Base-by-base conservation (phyloP, 2,113 vertebrate genomes). In the Heterochromis multidens region DNA sequence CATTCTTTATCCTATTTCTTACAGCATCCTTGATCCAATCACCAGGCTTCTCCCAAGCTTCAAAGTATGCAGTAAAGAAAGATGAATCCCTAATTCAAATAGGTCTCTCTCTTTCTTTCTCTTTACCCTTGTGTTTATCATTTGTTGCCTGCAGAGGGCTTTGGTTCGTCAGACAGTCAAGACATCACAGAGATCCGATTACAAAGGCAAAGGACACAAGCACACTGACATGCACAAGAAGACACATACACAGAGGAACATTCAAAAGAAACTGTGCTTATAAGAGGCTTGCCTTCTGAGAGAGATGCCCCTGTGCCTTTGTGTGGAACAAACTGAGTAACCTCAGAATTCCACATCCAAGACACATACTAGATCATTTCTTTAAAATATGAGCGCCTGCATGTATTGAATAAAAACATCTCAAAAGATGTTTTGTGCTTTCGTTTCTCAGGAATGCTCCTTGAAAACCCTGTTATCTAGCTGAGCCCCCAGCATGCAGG, bases 11-110 rank as follows among this genome's bases (percentile, higher is more conserved):
- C 89, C 89, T 61, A 54, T 93, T 93, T 81, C 89, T 89, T 83
- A 78, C 46, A 86, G 84, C 79, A 77, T 82, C 88, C 90, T 85
- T 92, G 89, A 95, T 94, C 92, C 84, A 62, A 95, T 94, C 93
- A 92, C 70, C 82, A 87, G 79, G 79, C 91, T 83, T 85, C 88
- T 82, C 79, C 74, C 3, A 13, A 86, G 84, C 93, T 93, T 95
- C 93, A 92, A 93, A 92, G 89, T 65, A 21, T 25, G 60, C 65
- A 74, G 54, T 1, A 59, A 81, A 88, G 76, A 92, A 90, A 89
- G 85, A 85, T 37, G 82, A 90, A 91, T 92, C 80, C 80, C 87
- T 88, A 78, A 91, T 93, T 92, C 82, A 91, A 91, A 91, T 83
- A 87, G 65, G 61, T 86, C 84, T 82, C 79, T 70, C 52, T 70